A percentile compares a stretch with the other conserved stretches of the same genome.
These are phyloP conservation scores for Cistogaster globosa DNA, from an alignment of 2,888 invertebrate species.

Conservation along the genomic window DNA sequence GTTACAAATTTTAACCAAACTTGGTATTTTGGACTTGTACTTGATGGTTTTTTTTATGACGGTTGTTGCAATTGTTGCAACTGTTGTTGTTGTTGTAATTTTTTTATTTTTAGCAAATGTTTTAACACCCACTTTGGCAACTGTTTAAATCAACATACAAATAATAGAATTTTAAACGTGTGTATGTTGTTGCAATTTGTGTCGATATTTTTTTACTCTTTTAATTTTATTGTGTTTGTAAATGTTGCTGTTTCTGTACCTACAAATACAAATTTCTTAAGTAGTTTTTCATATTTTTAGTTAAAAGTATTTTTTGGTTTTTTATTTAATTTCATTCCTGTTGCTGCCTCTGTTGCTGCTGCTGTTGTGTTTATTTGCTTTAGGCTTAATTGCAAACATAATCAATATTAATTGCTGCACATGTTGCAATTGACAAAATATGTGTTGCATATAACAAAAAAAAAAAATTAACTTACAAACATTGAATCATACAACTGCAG, in stretches of 20 bases:
- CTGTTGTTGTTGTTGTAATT: slow-evolving; percentile 5
- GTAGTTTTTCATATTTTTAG: slow-evolving; percentile 58
- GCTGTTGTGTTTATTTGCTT: slow-evolving; percentile 59
- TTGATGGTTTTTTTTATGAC: slow-evolving; percentile 6
- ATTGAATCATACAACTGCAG: slow-evolving; percentile 23
- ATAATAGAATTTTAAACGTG: slow-evolving; percentile 35
- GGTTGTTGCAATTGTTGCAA: not conserved
- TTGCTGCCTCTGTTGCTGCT: slow-evolving; percentile 4
- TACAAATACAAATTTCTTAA: slow-evolving; percentile 46
- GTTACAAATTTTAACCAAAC: slow-evolving; percentile 27
- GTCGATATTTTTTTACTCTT: slow-evolving; percentile 29
- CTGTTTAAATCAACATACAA: slow-evolving; percentile 57
- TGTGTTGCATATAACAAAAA: slow-evolving; percentile 33
- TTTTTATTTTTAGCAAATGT: slow-evolving; percentile 64
- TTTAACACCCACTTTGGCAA: slow-evolving; percentile 71
- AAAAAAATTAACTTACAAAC: not conserved
- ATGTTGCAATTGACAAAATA: slow-evolving; percentile 72
- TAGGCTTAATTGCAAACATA: slow-evolving; percentile 70
- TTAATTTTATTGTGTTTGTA: not conserved
- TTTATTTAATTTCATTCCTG: not conserved
- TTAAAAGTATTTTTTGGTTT: slow-evolving; percentile 6
- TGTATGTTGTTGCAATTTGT: slow-evolving; percentile 40
- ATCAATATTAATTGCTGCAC: slow-evolving; percentile 73
- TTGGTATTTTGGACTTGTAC: slow-evolving; percentile 37
- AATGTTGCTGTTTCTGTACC: slow-evolving; percentile 15